Percentiles rank a stretch among this genome's conserved stretches.
Conservation (phyloP, 2,113 vertebrate genomes). For the Sander vitreus region DNA sequence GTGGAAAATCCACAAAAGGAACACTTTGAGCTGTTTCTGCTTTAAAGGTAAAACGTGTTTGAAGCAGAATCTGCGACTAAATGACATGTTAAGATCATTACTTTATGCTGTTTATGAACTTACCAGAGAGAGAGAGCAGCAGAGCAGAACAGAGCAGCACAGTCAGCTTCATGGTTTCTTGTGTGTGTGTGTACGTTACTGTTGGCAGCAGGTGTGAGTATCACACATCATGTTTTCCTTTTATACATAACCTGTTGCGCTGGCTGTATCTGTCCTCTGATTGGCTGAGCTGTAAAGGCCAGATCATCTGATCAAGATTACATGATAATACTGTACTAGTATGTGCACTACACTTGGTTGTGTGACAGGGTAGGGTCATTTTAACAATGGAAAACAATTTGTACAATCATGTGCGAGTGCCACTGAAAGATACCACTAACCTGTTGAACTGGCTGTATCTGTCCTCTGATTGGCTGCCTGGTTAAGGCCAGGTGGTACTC, state of each 20-base stretch:
- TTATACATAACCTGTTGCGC: background rate
- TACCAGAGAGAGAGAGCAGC: slow-evolving; percentile 68
- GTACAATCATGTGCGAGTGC: no score
- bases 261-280: slow-evolving; percentile 4
- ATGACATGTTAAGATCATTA: background rate
- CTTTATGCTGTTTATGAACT: slow-evolving; percentile 27
- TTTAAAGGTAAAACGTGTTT: background rate
- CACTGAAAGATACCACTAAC: no score
- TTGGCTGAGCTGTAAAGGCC: background rate
- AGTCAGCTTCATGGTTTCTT: slow-evolving; percentile 67
- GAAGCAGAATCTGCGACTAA: background rate
- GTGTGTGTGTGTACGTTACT: background rate
- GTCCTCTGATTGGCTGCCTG: slow-evolving; percentile 11
- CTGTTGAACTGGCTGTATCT: background rate
- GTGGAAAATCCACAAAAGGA: background rate
- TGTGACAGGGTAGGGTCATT: no score
- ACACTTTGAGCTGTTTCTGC: background rate
- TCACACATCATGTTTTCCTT: slow-evolving; percentile 16
- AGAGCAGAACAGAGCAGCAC: slow-evolving; percentile 50
- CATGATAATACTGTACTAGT: background rate
- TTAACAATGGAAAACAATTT: no score
- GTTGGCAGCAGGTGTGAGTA: slow-evolving; percentile 46
- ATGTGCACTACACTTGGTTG: no score
- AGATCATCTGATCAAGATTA: background rate
- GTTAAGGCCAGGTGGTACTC: background rate